phyloP scores from a whole-genome alignment of 2,888 invertebrate genomes.

The Cryptophagus acutangulus region DNA sequence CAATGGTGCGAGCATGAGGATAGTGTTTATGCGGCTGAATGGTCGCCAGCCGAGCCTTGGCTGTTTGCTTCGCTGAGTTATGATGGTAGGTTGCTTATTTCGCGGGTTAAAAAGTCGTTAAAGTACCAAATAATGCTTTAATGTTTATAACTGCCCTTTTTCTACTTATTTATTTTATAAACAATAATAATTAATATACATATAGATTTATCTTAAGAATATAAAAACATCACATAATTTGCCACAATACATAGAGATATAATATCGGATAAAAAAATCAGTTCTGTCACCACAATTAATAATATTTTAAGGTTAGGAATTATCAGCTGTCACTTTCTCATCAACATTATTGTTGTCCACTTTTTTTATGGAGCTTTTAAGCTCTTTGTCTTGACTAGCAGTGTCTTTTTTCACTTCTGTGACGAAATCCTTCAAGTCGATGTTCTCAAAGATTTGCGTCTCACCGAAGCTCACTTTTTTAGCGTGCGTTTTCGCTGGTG shows the following conservation, averaged over 20 bases:
- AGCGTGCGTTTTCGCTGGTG: slow-evolving; percentile 32
- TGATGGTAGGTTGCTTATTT: slow-evolving; percentile 91
- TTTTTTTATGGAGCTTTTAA: slow-evolving; percentile 1
- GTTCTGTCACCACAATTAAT: too few relatives aligned
- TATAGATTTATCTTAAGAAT: neutral
- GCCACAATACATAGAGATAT: too few relatives aligned
- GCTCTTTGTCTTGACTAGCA: neutral
- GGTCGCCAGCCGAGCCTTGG: slow-evolving; percentile 98
- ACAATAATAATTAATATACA: neutral
- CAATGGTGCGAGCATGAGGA: slow-evolving; percentile 96
- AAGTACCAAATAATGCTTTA: slow-evolving; percentile 89
- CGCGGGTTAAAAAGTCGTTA: slow-evolving; percentile 86
- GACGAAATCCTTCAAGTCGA: slow-evolving; percentile 34
- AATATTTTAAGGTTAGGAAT: neutral
- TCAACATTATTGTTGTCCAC: neutral
- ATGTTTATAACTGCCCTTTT: neutral
- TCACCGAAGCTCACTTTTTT: slow-evolving; percentile 47
- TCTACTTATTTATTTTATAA: too few relatives aligned
- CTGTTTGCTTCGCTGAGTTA: slow-evolving; percentile 98
- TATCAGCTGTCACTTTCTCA: neutral
- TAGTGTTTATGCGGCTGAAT: slow-evolving; percentile 94
- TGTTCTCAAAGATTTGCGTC: slow-evolving; percentile 43
- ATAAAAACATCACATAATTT: slow-evolving; percentile 4
- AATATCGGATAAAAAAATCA: too few relatives aligned
- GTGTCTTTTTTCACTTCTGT: slow-evolving; percentile 8